Evolutionary conservation across 2,888 invertebrate species (phyloP), one percentile per base, ranked within the genome.

Genomic region (Synanthedon andrenaeformis): DNA sequence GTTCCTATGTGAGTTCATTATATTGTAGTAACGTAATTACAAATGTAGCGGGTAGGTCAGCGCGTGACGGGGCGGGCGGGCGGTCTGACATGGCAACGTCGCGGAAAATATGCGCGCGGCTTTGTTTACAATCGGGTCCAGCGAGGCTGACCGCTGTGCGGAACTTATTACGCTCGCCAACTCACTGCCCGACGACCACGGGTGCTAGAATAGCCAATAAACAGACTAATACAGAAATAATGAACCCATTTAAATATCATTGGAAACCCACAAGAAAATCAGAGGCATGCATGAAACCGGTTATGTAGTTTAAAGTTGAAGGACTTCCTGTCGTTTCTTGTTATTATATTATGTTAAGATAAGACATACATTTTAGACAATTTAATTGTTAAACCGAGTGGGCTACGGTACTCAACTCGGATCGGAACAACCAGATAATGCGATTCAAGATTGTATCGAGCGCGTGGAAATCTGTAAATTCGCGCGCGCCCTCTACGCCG

Each of bases 401-500:
- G 69, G 68, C 66, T 63, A 67, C 65, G 66, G 66, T 63, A 62
- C 72, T 72, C 70, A 70, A 70, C 72, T 69, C 61, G 62, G 62
- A 42, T 67, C 65, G 62, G 62, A 58, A 60, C 64, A 62, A 66
- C 60, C 62, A 72, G 69, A 73, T 80, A 82, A 79, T 79, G 72
- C 74, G 70, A 76, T 78, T 75, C 76, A 71, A 81, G 82, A 82
- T 81, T 70, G 80, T 82, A 83, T 83, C 78, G 82, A 82, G 75
- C 82, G 82, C 70, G 77, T 72, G 73, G 74, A 78, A 75, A 79
- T 76, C 78, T 79, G 80, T 80, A 76, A 80, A 77, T 77, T 78
- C 75, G 78, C 75, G 78, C 74, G 78, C 79, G 68, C 78, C 76
- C 77, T 72, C 66, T 67, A 69, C 67, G 63, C 66, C 59, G 62